These are phyloP conservation scores for Zaprionus camerounensis DNA, from an alignment of 1,140 invertebrate genomes.

Conservation along the genomic window DNA sequence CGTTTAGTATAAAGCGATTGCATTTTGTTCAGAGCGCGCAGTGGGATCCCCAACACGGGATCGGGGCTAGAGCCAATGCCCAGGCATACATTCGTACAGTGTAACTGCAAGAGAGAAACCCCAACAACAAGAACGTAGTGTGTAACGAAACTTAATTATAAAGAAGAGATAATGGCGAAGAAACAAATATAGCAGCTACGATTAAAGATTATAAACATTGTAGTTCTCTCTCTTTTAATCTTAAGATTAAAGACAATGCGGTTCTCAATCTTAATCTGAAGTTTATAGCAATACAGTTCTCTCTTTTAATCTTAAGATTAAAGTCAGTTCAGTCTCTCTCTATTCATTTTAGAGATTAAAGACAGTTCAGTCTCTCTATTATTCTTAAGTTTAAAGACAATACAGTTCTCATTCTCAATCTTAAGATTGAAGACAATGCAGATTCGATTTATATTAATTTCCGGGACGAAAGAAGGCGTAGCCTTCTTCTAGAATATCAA, in stretches of 20 bases:
- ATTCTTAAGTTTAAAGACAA: no score
- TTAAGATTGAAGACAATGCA: no score
- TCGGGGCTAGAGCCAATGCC: slow-evolving; percentile 35
- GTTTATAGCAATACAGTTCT: no score
- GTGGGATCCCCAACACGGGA: not conserved
- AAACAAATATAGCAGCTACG: slow-evolving; percentile 24
- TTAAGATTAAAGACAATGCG: not conserved
- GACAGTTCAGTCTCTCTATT: no score
- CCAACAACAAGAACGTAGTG: slow-evolving; percentile 23
- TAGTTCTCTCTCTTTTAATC: not conserved
- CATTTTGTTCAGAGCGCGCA: slow-evolving; percentile 41
- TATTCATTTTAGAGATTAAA: no score
- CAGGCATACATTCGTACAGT: slow-evolving; percentile 67
- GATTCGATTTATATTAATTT: no score
- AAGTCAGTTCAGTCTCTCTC: no score
- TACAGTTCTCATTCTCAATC: no score
- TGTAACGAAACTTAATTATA: slow-evolving; percentile 23
- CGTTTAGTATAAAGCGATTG: slow-evolving; percentile 38
- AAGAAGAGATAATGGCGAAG: slow-evolving; percentile 20
- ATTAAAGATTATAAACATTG: slow-evolving; percentile 26
- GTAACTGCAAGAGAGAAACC: slow-evolving; percentile 34
- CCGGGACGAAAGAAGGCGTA: no score
- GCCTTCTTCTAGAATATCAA: no score
- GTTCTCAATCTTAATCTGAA: no score
- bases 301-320: no score